These are phyloP conservation scores for Pseudomyrmex pallidus DNA, from an alignment of 1,140 invertebrate genomes.

Conservation along the genomic window DNA sequence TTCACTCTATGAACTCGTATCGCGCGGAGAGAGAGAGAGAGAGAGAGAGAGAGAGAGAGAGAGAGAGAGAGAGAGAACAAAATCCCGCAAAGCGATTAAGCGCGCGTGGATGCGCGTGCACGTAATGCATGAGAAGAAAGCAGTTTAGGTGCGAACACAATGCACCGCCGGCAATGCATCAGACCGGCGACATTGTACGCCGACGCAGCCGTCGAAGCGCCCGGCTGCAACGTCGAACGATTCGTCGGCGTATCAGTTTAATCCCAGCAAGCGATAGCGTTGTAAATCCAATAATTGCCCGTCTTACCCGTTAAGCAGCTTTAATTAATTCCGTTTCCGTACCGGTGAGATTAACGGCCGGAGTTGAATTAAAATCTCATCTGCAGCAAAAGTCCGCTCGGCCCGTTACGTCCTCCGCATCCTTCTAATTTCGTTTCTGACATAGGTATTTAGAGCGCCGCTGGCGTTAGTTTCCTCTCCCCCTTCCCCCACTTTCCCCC, in stretches of 20 bases:
- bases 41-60: neutral
- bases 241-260: slow-evolving; percentile 72
- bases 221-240: slow-evolving; percentile 43
- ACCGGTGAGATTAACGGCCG: slow-evolving; percentile 69
- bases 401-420: neutral
- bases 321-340: slow-evolving; percentile 75
- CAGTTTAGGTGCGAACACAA: slow-evolving; percentile 4
- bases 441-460: slow-evolving; percentile 9
- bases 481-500: neutral
- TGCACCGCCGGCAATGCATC: slow-evolving; percentile 11
- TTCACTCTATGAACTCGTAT: neutral
- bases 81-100: slow-evolving; percentile 25
- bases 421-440: neutral
- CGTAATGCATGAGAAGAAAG: slow-evolving; percentile 36
- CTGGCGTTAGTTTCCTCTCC: neutral
- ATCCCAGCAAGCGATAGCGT: slow-evolving; percentile 68
- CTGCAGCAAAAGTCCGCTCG: slow-evolving; percentile 43
- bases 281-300: slow-evolving; percentile 76
- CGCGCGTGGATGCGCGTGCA: neutral
- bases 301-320: slow-evolving; percentile 70
- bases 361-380: slow-evolving; percentile 77
- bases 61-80: neutral
- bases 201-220: slow-evolving; percentile 37
- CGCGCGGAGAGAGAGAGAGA: neutral
- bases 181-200: slow-evolving; percentile 15